These are phyloP conservation scores for Porites lutea DNA, from an alignment of 64 coral and sea anemone genomes.

Conservation along the genomic window DNA sequence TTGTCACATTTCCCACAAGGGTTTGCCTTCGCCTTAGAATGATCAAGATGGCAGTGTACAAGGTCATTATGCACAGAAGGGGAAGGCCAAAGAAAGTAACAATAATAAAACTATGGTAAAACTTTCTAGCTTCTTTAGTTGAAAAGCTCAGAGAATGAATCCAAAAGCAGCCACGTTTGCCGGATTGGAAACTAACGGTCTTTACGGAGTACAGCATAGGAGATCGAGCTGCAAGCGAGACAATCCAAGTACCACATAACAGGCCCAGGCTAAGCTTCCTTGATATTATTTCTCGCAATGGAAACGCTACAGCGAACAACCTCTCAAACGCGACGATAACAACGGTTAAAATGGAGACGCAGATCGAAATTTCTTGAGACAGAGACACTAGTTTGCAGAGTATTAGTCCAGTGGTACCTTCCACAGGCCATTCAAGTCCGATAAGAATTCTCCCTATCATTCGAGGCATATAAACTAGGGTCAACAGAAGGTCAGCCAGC, in stretches of 20 bases:
- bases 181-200: background rate
- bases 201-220: slow-evolving; percentile 22
- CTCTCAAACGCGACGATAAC: slow-evolving; percentile 20
- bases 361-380: slow-evolving; percentile 32
- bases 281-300: slow-evolving; percentile 5
- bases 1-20: slow-evolving; percentile 8
- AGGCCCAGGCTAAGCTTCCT: background rate
- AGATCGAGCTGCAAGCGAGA: background rate
- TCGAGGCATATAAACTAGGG: slow-evolving; percentile 9
- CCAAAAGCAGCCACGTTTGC: background rate
- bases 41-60: background rate
- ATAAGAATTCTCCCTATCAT: background rate
- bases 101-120: background rate
- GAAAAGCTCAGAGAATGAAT: background rate
- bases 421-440: background rate
- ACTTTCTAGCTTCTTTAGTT: background rate
- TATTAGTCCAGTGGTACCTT: background rate
- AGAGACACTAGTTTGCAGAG: slow-evolving; percentile 5
- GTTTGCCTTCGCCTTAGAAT: background rate
- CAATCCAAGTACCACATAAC: background rate
- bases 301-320: background rate
- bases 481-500: background rate
- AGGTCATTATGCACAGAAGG: background rate
- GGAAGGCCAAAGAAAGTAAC: slow-evolving; percentile 10
- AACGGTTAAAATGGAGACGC: slow-evolving; percentile 1